Base-by-base conservation (phyloP, 2,888 invertebrate genomes). In the Exocentrus adspersus region DNA sequence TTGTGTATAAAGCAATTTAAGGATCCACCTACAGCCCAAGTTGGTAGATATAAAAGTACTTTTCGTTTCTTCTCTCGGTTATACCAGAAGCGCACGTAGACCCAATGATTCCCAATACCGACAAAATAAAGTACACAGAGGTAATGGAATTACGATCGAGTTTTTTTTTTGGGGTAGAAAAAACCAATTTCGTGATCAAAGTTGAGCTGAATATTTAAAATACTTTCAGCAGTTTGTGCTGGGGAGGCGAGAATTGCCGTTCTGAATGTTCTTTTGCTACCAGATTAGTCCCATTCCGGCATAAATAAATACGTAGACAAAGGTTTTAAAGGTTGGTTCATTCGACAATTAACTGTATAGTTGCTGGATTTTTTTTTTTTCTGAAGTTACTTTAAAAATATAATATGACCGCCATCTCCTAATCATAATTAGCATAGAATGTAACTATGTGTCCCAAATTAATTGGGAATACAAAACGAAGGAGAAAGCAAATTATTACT, bases 381-480 rank as follows among this genome's bases (percentile, higher is more conserved):
- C 4, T 24, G 24, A 24, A 24, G 24, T 7, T 24, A 24, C 7
- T 24, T 24, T 3, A 3, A 24, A 5, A 7, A 24, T 5, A 24
- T 24, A 24, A 24, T n/a, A n/a, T n/a, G n/a, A n/a, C n/a, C n/a
- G n/a, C n/a, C n/a, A n/a, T n/a, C n/a, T n/a, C n/a, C n/a, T n/a
- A n/a, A n/a, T n/a, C n/a, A n/a, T n/a, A n/a, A n/a, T n/a, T n/a
- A n/a, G n/a, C n/a, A n/a, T n/a, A n/a, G n/a, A n/a, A n/a, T n/a
- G n/a, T 14, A 37, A n/a, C 5, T 37, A 53, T 53, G 20, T n/a
- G 19, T 21, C 20, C 20, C 42, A 37, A 24, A 20, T 53, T n/a
- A 20, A 53, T 17, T 45, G 41, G 4, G 53, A 42, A 53, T 53
- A 42, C 17, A 53, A 21, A 19, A 42, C 20, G 21, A 20, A 42